phyloP scores from a whole-genome alignment of 2,888 invertebrate genomes.

The Drosophila anomalata region DNA sequence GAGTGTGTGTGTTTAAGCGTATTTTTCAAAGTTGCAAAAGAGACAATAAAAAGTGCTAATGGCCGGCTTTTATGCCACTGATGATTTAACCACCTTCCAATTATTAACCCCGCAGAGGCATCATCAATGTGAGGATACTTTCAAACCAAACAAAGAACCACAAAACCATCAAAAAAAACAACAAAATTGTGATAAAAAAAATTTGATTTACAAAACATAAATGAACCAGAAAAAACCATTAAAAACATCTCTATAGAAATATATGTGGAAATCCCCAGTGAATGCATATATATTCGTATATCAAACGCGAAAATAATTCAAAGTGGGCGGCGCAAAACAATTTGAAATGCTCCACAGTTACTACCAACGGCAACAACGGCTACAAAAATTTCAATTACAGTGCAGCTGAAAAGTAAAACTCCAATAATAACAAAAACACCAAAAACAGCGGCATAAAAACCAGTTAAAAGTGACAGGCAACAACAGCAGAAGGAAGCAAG shows the following conservation, averaged over 20 bases:
- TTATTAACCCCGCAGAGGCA: conserved; percentile 14
- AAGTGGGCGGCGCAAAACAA: conserved; percentile 61
- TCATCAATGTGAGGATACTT: conserved; percentile 19
- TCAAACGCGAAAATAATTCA: conserved; percentile 30
- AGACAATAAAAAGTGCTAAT: conserved; percentile 32
- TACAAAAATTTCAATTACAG: conserved; percentile 71
- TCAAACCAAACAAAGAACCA: conserved; percentile 21
- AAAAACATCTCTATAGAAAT: conserved; percentile 15
- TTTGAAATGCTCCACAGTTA: conserved; percentile 49
- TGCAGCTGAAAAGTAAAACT: conserved; percentile 66
- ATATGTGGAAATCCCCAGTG: conserved; percentile 20
- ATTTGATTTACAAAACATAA: conserved; percentile 32
- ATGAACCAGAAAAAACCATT: conserved; percentile 23
- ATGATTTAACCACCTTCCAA: conserved; percentile 17
- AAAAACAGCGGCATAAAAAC: conserved; percentile 52
- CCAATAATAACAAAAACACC: conserved; percentile 39
- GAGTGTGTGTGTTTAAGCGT: conserved; percentile 12
- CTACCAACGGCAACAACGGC: conserved; percentile 34
- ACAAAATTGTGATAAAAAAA: conserved; percentile 42
- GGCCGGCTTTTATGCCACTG: conserved; percentile 11
- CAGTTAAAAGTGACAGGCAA: conserved; percentile 74
- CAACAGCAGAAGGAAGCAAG: conserved; percentile 34
- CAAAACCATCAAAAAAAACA: conserved; percentile 18
- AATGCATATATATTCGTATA: conserved; percentile 11
- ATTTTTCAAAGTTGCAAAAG: conserved; percentile 17